Percentiles rank a stretch among this genome's conserved stretches.
These are phyloP conservation scores for Luehdorfia chinensis DNA, from an alignment of 1,140 invertebrate genomes.

Conservation along the genomic window DNA sequence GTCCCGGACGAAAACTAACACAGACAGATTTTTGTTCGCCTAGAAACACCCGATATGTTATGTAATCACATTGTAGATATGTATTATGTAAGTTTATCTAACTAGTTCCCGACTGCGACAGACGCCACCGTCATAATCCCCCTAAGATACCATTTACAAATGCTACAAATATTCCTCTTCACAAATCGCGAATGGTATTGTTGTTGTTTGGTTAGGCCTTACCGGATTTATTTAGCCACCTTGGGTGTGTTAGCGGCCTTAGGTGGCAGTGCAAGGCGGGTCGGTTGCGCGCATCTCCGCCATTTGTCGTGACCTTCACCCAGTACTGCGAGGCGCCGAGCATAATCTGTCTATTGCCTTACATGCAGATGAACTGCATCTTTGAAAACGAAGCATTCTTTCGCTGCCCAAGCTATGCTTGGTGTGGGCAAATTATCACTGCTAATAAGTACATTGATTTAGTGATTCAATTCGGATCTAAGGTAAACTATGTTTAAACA, in stretches of 20 bases:
- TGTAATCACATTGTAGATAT: too few species aligned
- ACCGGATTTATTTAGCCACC: slow-evolving; percentile 1
- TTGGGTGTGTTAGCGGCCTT: slow-evolving; percentile 9
- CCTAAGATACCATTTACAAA: too few species aligned
- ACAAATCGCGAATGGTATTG: not conserved
- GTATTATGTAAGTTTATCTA: too few species aligned
- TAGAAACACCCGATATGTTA: too few species aligned
- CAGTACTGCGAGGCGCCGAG: slow-evolving; percentile 8
- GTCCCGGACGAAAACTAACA: too few species aligned
- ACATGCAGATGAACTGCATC: slow-evolving; percentile 10
- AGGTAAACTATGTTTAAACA: not conserved
- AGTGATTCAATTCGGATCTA: too few species aligned
- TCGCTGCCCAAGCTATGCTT: not conserved
- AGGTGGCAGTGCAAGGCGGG: not conserved
- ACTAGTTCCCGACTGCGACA: too few species aligned
- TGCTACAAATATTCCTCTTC: too few species aligned
- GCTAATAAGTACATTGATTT: too few species aligned
- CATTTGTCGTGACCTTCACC: slow-evolving; percentile 12
- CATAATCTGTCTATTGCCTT: slow-evolving; percentile 5
- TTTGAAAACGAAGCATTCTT: not conserved
- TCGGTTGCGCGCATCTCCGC: slow-evolving; percentile 13
- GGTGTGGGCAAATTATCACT: too few species aligned
- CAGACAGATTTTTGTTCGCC: too few species aligned
- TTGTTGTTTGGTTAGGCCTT: not conserved
- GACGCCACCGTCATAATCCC: too few species aligned